phyloP scores from a whole-genome alignment of 2,888 invertebrate species.

The Trissolcus japonicus region DNA sequence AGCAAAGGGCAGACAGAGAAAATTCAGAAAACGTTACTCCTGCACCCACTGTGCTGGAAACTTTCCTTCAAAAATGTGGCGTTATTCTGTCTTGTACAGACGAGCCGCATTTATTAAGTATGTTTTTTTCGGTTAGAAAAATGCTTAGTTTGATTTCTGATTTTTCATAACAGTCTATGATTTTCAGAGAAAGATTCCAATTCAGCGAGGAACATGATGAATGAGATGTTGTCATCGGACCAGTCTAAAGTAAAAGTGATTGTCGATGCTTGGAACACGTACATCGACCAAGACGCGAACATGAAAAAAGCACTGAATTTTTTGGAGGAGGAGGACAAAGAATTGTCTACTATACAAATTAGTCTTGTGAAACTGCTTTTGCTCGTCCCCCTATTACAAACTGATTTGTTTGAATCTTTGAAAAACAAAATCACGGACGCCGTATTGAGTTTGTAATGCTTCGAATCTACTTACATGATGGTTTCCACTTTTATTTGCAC shows the following conservation, averaged over 20 bases:
- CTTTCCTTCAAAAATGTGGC: slow-evolving; percentile 65
- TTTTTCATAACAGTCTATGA: slow-evolving; percentile 16
- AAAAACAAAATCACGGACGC: slow-evolving; percentile 67
- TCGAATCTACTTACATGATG: background rate
- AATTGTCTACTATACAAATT: slow-evolving; percentile 42
- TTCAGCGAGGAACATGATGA: slow-evolving; percentile 63
- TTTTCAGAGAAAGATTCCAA: slow-evolving; percentile 59
- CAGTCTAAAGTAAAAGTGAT: slow-evolving; percentile 60
- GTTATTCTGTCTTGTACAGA: slow-evolving; percentile 60
- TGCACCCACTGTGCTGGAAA: slow-evolving; percentile 53
- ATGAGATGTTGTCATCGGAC: slow-evolving; percentile 57
- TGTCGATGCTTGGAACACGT: slow-evolving; percentile 63
- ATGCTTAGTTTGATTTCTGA: slow-evolving; percentile 9
- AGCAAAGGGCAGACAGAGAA: no score
- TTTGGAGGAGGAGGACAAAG: slow-evolving; percentile 61
- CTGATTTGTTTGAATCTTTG: slow-evolving; percentile 63
- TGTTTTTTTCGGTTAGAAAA: slow-evolving; percentile 21
- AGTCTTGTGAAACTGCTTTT: slow-evolving; percentile 68
- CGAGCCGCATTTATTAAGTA: slow-evolving; percentile 62
- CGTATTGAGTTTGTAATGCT: slow-evolving; percentile 47
- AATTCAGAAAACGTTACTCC: background rate
- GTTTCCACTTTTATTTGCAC: no score
- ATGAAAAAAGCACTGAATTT: slow-evolving; percentile 65
- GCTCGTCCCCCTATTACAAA: slow-evolving; percentile 68
- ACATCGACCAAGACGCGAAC: slow-evolving; percentile 65